Percentiles rank a stretch among this genome's conserved stretches.
These are phyloP conservation scores for Leucophenga montana DNA, from an alignment of 2,888 invertebrate species.

Conservation along the genomic window DNA sequence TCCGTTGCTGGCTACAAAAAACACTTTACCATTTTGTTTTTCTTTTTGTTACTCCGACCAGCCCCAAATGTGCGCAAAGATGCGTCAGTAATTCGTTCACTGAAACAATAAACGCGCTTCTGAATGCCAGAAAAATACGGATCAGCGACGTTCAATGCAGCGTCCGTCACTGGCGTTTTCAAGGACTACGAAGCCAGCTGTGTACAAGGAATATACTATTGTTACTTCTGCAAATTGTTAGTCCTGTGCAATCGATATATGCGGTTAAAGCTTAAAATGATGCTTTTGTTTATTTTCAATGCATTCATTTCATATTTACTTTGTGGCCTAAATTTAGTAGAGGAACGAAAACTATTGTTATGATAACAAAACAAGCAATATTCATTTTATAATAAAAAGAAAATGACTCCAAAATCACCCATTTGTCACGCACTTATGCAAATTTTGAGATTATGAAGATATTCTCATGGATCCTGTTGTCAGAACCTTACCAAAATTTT, in stretches of 20 bases:
- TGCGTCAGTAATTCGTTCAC: slow-evolving; percentile 42
- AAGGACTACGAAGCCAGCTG: slow-evolving; percentile 50
- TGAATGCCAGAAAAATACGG: slow-evolving; percentile 45
- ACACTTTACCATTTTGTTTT: slow-evolving; percentile 22
- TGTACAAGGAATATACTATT: not conserved
- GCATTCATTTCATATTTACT: not conserved
- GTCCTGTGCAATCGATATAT: not conserved
- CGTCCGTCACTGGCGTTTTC: slow-evolving; percentile 55
- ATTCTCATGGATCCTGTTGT: too few relatives aligned
- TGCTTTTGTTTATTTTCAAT: not conserved
- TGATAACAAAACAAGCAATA: too few relatives aligned
- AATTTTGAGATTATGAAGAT: too few relatives aligned
- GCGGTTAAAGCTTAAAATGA: not conserved
- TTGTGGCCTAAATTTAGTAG: too few relatives aligned
- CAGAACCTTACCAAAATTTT: too few relatives aligned
- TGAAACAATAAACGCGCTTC: slow-evolving; percentile 36
- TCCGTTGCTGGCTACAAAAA: slow-evolving; percentile 50
- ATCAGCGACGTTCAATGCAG: slow-evolving; percentile 56
- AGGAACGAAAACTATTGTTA: too few relatives aligned
- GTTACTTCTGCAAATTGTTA: too few relatives aligned
- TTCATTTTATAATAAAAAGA: too few relatives aligned
- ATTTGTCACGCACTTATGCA: too few relatives aligned
- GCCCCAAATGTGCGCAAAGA: slow-evolving; percentile 35
- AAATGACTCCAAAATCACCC: too few relatives aligned
- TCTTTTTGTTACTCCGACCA: not conserved